Base-by-base conservation (phyloP, 2,888 invertebrate species). In the Dione juno region DNA sequence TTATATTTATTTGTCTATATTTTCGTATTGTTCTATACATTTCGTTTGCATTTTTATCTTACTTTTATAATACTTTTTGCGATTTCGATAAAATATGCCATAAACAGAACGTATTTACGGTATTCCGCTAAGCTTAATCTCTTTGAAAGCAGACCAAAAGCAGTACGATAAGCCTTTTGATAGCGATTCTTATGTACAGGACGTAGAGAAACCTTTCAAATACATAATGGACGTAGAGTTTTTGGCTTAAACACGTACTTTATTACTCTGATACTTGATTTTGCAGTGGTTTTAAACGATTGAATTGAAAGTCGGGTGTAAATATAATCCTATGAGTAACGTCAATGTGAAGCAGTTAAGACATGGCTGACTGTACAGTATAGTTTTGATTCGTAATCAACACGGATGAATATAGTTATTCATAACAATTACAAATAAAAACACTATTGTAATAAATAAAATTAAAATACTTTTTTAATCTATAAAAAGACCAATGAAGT, bases 141-240 rank as follows among this genome's bases (percentile, higher is more conserved):
- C 45, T 70, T 70, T 52, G 67, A 41, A 43, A 72, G 67, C 72
- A 65, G 64, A 70, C 64, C 70, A 58, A 67, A 66, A 70, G 70
- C 70, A 70, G 72, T 63, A 66, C 70, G 70, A 73, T 73, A 73
- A 73, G 72, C 70, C 67, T 70, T 70, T 73, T 67, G 72, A 73
- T 67, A 41, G 41, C 65, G 59, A 67, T 70, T 70, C 67, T 72
- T 72, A 67, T 61, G 52, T 69, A 66, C 58, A 48, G 59, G 11
- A 52, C 52, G 61, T 28, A 50, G 52, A 57, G 54, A 61, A 67
- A 67, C 67, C 67, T 67, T 67, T 67, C 50, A 67, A 61, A 28
- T 61, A 61, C 52, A 67, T 64, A 64, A 64, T 64, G 43, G 61
- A 57, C 16, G 50, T 64, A 40, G 21, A 64, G 64, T 64, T 52